phyloP scores from a whole-genome alignment of 2,113 vertebrate species.

The Xenopus laevis region DNA sequence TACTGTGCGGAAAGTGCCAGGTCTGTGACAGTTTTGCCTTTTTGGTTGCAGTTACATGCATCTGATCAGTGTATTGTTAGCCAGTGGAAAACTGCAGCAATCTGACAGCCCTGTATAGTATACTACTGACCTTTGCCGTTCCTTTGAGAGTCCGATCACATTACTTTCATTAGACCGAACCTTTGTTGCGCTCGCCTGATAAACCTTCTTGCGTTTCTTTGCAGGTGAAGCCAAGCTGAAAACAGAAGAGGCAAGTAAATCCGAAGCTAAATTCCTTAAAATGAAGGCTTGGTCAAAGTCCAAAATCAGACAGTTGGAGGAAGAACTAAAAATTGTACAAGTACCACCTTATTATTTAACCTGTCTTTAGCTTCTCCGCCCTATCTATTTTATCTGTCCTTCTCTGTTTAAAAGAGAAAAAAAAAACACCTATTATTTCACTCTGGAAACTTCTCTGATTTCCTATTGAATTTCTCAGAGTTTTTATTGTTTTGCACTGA shows the following conservation, averaged over 20 bases:
- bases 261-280: constrained; percentile 85
- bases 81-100: too few species aligned
- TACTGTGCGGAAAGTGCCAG: too few species aligned
- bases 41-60: too few species aligned
- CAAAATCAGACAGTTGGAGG: constrained; percentile 79
- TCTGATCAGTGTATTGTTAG: too few species aligned
- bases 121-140: too few species aligned
- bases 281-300: constrained; percentile 89
- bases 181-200: too few species aligned
- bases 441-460: background rate
- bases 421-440: background rate
- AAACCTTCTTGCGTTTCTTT: constrained; percentile 4
- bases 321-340: constrained; percentile 76
- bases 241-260: constrained; percentile 77
- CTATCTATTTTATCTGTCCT: background rate
- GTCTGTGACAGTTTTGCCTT: too few species aligned
- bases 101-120: too few species aligned
- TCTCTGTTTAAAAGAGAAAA: too few species aligned
- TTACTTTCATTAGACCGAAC: too few species aligned
- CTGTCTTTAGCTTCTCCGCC: background rate
- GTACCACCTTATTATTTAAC: constrained; percentile 1
- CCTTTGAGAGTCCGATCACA: too few species aligned
- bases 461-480: background rate
- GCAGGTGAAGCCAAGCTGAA: constrained; percentile 76
- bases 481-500: background rate